phyloP scores from a whole-genome alignment of 2,888 invertebrate genomes.

The Chydorus sphaericus region DNA sequence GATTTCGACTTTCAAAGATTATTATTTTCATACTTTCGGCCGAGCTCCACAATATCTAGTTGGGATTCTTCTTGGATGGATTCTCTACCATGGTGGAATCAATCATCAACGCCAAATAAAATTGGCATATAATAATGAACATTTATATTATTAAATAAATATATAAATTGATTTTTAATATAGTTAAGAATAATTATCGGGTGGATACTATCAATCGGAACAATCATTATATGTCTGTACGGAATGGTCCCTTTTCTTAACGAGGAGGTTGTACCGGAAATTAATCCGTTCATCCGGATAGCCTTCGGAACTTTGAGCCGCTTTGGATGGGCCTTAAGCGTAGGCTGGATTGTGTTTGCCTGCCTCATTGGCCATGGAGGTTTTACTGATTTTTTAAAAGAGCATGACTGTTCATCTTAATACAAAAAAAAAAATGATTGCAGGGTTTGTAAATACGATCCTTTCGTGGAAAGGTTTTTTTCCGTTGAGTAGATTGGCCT shows the following conservation, averaged over 20 bases:
- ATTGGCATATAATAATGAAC: no score
- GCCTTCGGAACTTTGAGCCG: constrained; percentile 68
- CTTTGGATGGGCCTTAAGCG: constrained; percentile 56
- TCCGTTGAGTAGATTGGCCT: constrained; percentile 81
- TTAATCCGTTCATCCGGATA: constrained; percentile 53
- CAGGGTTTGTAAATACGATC: constrained; percentile 58
- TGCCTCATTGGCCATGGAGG: constrained; percentile 51
- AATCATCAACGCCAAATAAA: no score
- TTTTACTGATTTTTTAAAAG: no score
- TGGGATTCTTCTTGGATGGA: constrained; percentile 60
- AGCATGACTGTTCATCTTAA: no score
- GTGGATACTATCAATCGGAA: no score
- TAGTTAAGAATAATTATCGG: no score
- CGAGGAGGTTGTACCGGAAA: constrained; percentile 40
- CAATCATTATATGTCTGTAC: no score
- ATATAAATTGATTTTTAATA: no score
- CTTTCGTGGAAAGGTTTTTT: constrained; percentile 69
- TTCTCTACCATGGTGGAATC: no score
- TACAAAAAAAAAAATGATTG: no score
- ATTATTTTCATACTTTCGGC: constrained; percentile 74
- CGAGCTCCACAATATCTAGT: constrained; percentile 64
- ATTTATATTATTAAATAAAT: no score
- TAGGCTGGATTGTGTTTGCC: constrained; percentile 64
- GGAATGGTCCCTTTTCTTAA: constrained; percentile 49
- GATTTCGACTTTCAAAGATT: constrained; percentile 53